Conservation (phyloP, 2,797 vertebrate species). For the Cottoperca gobio region DNA sequence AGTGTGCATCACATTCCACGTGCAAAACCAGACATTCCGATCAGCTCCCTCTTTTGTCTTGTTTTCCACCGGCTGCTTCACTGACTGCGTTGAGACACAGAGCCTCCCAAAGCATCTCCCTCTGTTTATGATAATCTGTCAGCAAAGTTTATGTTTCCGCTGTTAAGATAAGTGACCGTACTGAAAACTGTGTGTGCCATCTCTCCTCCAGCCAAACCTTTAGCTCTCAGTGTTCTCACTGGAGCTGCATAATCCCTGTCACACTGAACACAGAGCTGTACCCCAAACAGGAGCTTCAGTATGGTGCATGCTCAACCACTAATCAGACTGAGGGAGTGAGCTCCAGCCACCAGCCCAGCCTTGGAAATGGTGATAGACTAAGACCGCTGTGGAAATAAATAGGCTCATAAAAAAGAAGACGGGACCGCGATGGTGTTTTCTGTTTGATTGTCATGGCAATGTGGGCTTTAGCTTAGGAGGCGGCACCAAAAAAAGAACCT, state of each 20-base stretch:
- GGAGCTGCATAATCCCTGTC: background rate
- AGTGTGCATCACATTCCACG: constrained; percentile 7
- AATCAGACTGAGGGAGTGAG: constrained; percentile 37
- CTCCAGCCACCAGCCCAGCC: constrained; percentile 7
- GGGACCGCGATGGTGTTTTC: constrained; percentile 49
- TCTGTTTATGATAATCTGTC: constrained; percentile 54
- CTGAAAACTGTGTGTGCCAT: constrained; percentile 33
- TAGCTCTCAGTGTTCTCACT: background rate
- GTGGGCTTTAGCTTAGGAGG: constrained; percentile 25
- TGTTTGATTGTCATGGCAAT: constrained; percentile 65
- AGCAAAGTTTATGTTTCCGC: constrained; percentile 50
- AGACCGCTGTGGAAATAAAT: constrained; percentile 50
- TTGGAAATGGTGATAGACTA: constrained; percentile 36
- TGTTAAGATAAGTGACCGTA: constrained; percentile 26
- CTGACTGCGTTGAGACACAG: constrained; percentile 24
- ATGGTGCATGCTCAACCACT: constrained; percentile 20
- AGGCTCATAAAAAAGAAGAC: constrained; percentile 33
- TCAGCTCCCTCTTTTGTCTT: constrained; percentile 4
- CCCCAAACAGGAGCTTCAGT: constrained; percentile 25
- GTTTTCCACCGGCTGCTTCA: constrained; percentile 25
- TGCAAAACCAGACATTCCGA: constrained; percentile 1
- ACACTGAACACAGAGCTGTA: background rate
- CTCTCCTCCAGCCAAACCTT: background rate
- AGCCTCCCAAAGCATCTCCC: constrained; percentile 11
- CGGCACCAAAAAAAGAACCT: constrained; percentile 37